A percentile compares a stretch with the other conserved stretches of the same genome.
Conservation (phyloP, 2,113 vertebrate genomes). For the Cinclus cinclus region DNA sequence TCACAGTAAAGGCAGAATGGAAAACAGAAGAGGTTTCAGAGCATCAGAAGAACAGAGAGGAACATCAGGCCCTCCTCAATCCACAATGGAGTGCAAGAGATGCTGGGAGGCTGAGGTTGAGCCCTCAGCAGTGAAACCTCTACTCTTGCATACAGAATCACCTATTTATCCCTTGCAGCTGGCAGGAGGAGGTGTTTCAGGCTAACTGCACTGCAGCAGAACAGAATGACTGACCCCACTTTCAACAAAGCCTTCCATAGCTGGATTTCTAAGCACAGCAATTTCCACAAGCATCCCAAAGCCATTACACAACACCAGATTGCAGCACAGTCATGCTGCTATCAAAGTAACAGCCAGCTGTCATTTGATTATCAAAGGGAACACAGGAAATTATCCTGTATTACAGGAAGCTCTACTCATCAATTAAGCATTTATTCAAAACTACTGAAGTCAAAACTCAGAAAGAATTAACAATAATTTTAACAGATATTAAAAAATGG, state of each 20-base stretch:
- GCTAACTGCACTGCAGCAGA: neutral
- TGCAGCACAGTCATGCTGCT: neutral
- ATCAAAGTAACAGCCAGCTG: conserved; percentile 10
- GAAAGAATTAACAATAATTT: neutral
- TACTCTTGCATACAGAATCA: neutral
- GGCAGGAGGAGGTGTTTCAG: neutral
- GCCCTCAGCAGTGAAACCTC: neutral
- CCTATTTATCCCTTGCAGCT: neutral
- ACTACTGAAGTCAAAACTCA: neutral
- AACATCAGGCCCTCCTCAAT: neutral
- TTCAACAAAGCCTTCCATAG: neutral
- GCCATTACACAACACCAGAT: neutral
- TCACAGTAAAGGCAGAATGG: neutral
- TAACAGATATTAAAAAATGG: neutral
- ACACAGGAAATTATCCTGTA: conserved; percentile 6
- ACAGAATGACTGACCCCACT: neutral
- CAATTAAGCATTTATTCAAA: conserved; percentile 11
- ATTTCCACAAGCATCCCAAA: neutral
- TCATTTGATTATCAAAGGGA: conserved; percentile 27
- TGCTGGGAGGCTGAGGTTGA: neutral
- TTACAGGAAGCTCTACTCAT: neutral
- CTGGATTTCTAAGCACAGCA: neutral
- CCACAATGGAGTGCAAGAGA: neutral
- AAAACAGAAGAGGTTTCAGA: neutral
- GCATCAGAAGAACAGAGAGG: neutral